A percentile compares a stretch with the other conserved stretches of the same genome.
These are phyloP conservation scores for Stercorarius parasiticus DNA, from an alignment of 2,113 vertebrate genomes.

Conservation along the genomic window DNA sequence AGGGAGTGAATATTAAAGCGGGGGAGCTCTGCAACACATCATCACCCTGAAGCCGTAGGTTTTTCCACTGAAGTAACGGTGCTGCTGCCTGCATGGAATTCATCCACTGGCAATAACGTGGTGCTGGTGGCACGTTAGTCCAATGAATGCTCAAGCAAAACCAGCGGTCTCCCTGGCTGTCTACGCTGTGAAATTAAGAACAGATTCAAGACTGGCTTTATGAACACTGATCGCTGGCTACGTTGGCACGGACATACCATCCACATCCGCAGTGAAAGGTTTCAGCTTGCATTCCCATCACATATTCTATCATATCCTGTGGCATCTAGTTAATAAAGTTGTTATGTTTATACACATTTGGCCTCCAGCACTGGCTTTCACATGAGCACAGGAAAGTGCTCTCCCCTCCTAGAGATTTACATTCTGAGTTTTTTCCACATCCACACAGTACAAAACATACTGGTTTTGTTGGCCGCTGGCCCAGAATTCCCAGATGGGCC, in stretches of 20 bases:
- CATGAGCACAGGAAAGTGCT: background rate
- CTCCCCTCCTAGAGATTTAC: background rate
- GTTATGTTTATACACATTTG: background rate
- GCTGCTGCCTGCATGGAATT: background rate
- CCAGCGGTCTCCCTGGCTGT: background rate
- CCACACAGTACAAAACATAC: background rate
- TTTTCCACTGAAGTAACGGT: background rate
- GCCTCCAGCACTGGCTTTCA: background rate
- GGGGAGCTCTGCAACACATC: background rate
- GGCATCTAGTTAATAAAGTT: background rate
- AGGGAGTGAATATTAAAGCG: constrained; percentile 41
- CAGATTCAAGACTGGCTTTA: background rate
- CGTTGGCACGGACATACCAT: background rate
- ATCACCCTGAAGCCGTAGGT: constrained; percentile 10
- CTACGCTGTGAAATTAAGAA: background rate
- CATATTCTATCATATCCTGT: background rate
- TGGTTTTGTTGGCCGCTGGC: background rate
- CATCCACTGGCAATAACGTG: background rate
- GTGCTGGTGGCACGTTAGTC: background rate
- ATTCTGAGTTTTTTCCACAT: background rate
- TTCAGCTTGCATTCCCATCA: background rate
- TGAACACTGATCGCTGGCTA: fast-evolving
- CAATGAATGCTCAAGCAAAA: background rate
- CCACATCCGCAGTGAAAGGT: background rate
- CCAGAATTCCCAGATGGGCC: background rate